A percentile compares a stretch with the other conserved stretches of the same genome.
Evolutionary conservation across 1,140 invertebrate genomes (phyloP).

Genomic region (Psix sp.): DNA sequence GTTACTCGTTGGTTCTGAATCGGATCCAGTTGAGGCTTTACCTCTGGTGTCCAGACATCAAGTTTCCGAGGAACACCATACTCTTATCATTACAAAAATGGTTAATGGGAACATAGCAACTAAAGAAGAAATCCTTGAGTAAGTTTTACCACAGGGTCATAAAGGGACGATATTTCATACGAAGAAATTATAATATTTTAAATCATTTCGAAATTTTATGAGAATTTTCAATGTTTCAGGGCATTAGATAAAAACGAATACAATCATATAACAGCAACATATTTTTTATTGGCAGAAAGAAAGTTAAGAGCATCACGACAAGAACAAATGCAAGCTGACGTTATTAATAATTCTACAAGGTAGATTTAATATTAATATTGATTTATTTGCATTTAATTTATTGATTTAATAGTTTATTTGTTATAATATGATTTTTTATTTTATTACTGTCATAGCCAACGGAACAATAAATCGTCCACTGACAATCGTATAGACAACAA

Average conservation of each 20-base stretch:
- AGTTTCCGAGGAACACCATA: constrained; percentile 94
- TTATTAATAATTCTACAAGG: constrained; percentile 67
- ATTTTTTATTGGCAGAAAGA: constrained; percentile 96
- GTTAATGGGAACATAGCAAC: constrained; percentile 95
- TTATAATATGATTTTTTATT: no score
- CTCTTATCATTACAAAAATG: constrained; percentile 96
- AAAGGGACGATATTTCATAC: no score
- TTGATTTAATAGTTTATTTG: no score
- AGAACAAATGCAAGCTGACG: constrained; percentile 78
- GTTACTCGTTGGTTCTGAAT: constrained; percentile 80
- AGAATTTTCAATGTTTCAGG: constrained; percentile 74
- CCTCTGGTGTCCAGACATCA: constrained; percentile 90
- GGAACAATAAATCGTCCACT: constrained; percentile 65
- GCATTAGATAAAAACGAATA: constrained; percentile 97
- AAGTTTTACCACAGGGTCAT: no score
- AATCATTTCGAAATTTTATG: constrained; percentile 1
- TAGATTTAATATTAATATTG: constrained; percentile 36
- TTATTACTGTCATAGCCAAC: constrained; percentile 59
- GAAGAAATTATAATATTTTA: no score
- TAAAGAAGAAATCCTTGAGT: constrained; percentile 95
- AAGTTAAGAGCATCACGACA: constrained; percentile 86
- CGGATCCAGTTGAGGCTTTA: constrained; percentile 79
- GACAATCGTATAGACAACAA: constrained; percentile 74
- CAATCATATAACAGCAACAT: constrained; percentile 98
- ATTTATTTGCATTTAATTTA: no score